Evolutionary conservation across 37 sponge, comb jelly and placozoan species (phyloP).

Genomic region (Aplysina aerophoba): DNA sequence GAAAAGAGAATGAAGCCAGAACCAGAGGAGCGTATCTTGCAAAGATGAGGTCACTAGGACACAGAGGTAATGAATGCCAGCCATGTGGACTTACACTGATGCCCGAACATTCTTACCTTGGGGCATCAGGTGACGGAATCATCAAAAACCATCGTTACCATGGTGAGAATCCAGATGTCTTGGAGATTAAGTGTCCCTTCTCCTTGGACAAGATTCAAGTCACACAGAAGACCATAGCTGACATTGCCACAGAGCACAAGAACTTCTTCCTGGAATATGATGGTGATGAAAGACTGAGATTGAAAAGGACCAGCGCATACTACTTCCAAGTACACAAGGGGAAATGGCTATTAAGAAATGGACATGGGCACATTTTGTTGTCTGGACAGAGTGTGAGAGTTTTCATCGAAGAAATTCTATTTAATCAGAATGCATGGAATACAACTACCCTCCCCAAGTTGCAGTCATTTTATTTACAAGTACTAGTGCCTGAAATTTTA

Average conservation of each 20-base stretch:
- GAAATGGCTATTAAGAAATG: slow-evolving; percentile 12
- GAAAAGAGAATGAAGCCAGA: background rate
- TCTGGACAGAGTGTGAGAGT: slow-evolving; percentile 9
- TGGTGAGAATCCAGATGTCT: background rate
- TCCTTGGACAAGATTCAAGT: background rate
- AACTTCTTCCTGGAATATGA: slow-evolving; percentile 10
- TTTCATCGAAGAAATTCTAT: slow-evolving; percentile 1
- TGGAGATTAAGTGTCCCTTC: slow-evolving; percentile 34
- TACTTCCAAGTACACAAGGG: slow-evolving; percentile 12
- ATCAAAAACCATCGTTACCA: slow-evolving; percentile 1
- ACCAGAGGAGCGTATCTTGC: background rate
- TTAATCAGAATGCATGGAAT: background rate
- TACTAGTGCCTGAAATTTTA: background rate
- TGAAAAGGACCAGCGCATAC: background rate
- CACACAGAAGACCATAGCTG: background rate
- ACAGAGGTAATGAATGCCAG: background rate
- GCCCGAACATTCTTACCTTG: slow-evolving; percentile 7
- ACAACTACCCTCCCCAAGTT: background rate
- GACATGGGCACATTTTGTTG: slow-evolving; percentile 8
- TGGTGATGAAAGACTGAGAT: background rate
- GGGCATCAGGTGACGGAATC: background rate
- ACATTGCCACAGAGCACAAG: background rate
- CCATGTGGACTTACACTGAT: slow-evolving; percentile 10
- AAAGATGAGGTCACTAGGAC: background rate
- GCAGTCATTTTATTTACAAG: background rate